These are phyloP conservation scores for Agrochola lychnidis DNA, from an alignment of 2,888 invertebrate genomes.

Conservation along the genomic window DNA sequence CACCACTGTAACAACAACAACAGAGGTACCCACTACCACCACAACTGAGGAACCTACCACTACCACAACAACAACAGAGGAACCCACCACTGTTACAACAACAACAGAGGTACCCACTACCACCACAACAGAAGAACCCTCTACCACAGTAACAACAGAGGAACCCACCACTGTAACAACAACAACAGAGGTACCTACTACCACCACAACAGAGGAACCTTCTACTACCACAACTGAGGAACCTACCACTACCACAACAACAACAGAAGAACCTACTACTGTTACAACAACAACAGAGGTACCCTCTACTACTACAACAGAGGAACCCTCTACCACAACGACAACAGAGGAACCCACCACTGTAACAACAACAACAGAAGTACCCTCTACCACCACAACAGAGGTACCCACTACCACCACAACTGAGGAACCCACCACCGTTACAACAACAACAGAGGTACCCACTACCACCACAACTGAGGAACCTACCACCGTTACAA, in stretches of 20 bases:
- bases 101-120: neutral
- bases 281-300: slow-evolving; percentile 7
- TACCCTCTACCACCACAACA: neutral
- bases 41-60: neutral
- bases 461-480: neutral
- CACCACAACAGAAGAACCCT: no score
- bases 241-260: neutral
- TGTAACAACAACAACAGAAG: neutral
- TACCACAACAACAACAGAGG: neutral
- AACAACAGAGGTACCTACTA: neutral
- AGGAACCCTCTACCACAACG: slow-evolving; percentile 7
- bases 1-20: neutral
- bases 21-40: neutral
- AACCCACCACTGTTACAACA: neutral
- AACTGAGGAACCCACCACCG: neutral
- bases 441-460: neutral
- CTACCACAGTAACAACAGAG: no score
- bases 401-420: neutral
- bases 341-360: slow-evolving; percentile 24
- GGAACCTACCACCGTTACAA: neutral
- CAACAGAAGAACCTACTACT: neutral
- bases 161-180: neutral
- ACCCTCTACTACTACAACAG: slow-evolving; percentile 22
- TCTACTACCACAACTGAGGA: neutral
- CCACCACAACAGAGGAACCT: neutral